These are phyloP conservation scores for Fragum sueziense DNA, from an alignment of 2,888 invertebrate genomes.

Conservation along the genomic window DNA sequence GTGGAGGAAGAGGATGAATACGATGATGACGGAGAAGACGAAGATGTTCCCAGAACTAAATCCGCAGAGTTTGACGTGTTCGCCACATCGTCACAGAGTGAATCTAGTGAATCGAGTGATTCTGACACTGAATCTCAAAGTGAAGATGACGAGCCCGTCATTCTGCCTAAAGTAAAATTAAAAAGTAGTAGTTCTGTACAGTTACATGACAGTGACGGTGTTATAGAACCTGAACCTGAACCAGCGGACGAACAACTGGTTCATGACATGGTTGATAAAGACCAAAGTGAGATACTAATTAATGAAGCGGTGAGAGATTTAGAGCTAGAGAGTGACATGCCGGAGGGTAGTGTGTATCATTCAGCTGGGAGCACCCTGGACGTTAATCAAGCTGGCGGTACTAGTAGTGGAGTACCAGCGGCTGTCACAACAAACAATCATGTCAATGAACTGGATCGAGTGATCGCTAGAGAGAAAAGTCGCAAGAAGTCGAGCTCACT, in stretches of 20 bases:
- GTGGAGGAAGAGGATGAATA: slow-evolving; percentile 44
- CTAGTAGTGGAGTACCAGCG: slow-evolving; percentile 7
- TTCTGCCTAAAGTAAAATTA: slow-evolving; percentile 52
- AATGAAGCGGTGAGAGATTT: neutral
- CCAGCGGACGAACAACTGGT: slow-evolving; percentile 7
- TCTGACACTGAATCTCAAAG: slow-evolving; percentile 19
- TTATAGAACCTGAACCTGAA: neutral
- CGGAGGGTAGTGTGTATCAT: slow-evolving; percentile 25
- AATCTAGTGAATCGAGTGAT: slow-evolving; percentile 20
- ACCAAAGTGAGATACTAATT: neutral
- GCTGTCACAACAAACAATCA: neutral
- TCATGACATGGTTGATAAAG: neutral
- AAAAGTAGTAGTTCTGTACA: slow-evolving; percentile 24
- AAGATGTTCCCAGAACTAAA: slow-evolving; percentile 24
- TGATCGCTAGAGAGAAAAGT: slow-evolving; percentile 55
- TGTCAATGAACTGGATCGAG: slow-evolving; percentile 48
- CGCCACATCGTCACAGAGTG: slow-evolving; percentile 5
- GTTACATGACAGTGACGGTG: slow-evolving; percentile 7
- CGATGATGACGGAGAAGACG: slow-evolving; percentile 42
- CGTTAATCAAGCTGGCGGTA: neutral
- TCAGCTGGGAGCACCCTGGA: slow-evolving; percentile 22
- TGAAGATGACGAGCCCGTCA: slow-evolving; percentile 41
- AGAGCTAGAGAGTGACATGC: slow-evolving; percentile 17
- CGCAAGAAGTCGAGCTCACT: slow-evolving; percentile 43
- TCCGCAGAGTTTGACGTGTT: slow-evolving; percentile 45